Evolutionary conservation across 2,888 invertebrate species (phyloP).

Genomic region (Seira sanloemensis): DNA sequence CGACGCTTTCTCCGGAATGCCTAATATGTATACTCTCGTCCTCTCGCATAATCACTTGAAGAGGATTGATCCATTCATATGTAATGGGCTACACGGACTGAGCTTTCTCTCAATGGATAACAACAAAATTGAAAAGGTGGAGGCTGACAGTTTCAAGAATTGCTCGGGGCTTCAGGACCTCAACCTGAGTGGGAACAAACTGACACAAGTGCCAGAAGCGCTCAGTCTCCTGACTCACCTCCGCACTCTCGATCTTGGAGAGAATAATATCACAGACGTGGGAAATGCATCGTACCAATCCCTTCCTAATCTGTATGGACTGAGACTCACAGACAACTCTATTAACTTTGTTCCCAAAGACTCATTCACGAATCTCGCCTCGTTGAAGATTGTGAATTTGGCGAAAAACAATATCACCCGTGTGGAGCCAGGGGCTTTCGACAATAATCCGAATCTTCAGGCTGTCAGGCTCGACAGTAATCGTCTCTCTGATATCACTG

Average conservation of each 20-base stretch:
- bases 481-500: slow-evolving; percentile 84
- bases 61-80: slow-evolving; percentile 84
- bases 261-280: slow-evolving; percentile 88
- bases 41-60: slow-evolving; percentile 88
- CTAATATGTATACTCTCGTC: slow-evolving; percentile 87
- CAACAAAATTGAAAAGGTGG: slow-evolving; percentile 85
- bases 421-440: slow-evolving; percentile 87
- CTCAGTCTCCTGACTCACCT: slow-evolving; percentile 85
- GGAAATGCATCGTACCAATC: slow-evolving; percentile 88
- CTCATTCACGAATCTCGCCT: slow-evolving; percentile 86
- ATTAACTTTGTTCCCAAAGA: slow-evolving; percentile 87
- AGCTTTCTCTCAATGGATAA: slow-evolving; percentile 87
- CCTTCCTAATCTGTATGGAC: slow-evolving; percentile 86
- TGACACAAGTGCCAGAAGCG: slow-evolving; percentile 85
- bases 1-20: slow-evolving; percentile 85
- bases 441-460: slow-evolving; percentile 85
- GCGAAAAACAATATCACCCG: slow-evolving; percentile 88
- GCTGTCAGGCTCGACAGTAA: slow-evolving; percentile 90
- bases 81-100: slow-evolving; percentile 85
- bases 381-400: slow-evolving; percentile 88
- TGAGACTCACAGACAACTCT: slow-evolving; percentile 90
- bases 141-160: slow-evolving; percentile 85
- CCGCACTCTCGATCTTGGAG: slow-evolving; percentile 88
- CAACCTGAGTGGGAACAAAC: slow-evolving; percentile 88
- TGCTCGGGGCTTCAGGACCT: slow-evolving; percentile 88